Percentiles rank a stretch among this genome's conserved stretches.
Evolutionary conservation across 2,888 invertebrate species (phyloP).

Genomic region (Temnothorax unifasciatus): DNA sequence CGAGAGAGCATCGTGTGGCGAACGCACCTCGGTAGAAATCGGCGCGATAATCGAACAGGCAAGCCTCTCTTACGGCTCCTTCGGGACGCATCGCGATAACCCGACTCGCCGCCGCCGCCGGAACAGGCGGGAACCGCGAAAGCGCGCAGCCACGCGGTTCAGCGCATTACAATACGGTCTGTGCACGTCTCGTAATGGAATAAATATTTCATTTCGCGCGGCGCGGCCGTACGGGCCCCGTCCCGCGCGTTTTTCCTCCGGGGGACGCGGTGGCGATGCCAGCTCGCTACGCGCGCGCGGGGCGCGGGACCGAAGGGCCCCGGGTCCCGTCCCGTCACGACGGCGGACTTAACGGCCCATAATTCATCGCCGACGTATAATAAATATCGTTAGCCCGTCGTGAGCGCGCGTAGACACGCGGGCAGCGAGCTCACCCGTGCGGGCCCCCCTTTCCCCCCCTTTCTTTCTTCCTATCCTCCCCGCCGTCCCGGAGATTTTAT

Average conservation of each 20-base stretch:
- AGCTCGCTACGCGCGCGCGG: slow-evolving; percentile 38
- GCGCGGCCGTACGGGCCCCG: not conserved
- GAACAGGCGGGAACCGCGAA: slow-evolving; percentile 17
- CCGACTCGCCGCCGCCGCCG: not conserved
- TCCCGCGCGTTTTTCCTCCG: slow-evolving; percentile 55
- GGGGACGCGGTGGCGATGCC: slow-evolving; percentile 62
- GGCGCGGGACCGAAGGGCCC: slow-evolving; percentile 67
- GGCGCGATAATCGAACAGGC: slow-evolving; percentile 15
- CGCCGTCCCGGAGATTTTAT: not conserved
- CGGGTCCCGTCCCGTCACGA: slow-evolving; percentile 66
- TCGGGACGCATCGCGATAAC: slow-evolving; percentile 34
- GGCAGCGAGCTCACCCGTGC: slow-evolving; percentile 21
- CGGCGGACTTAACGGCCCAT: slow-evolving; percentile 80
- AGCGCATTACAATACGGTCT: slow-evolving; percentile 37
- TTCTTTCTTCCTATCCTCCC: not conserved
- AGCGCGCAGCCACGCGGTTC: slow-evolving; percentile 9
- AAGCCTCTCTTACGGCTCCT: not conserved
- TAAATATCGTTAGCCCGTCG: slow-evolving; percentile 79
- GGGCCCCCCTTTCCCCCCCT: not conserved
- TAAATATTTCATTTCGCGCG: slow-evolving; percentile 55
- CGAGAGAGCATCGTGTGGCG: not conserved
- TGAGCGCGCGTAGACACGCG: slow-evolving; percentile 68
- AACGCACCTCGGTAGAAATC: slow-evolving; percentile 3
- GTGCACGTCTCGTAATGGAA: slow-evolving; percentile 48
- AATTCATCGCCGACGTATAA: slow-evolving; percentile 81